Base-by-base conservation (phyloP, 2,113 vertebrate genomes). In the Damaliscus lunatus region DNA sequence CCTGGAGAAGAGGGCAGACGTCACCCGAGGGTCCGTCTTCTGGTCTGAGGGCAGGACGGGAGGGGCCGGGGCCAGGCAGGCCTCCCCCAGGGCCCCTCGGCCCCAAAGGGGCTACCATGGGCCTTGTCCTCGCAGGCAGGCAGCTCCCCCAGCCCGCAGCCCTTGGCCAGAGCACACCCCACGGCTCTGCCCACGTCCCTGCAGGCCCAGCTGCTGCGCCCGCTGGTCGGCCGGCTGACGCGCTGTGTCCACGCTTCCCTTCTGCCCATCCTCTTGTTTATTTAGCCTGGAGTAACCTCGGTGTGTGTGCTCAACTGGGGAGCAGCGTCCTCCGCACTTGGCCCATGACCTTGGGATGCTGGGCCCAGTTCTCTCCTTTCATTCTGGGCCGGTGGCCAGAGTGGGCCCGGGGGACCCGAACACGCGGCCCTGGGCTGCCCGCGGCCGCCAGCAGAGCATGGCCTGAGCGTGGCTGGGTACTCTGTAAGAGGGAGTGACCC, bases 181-280 rank as follows among this genome's bases (percentile, higher is more conserved):
- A n/a, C 4, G 62, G n/a, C 7, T 17, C 97, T 81, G 62, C 97
- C 53, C 90, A 77, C 0, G 1, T 59, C 82, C 48, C 3, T 1
- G 16, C 55, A n/a, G 74, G 84, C 55, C 93, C 85, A 83, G 80
- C 92, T 81, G 3, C 2, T 0, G 52, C 91, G 29, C 57, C 31
- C 48, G 94, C 97, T 95, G n/a, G 97, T 48, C 25, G 90, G 96
- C 96, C 94, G 33, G 97, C 67, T 67, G 95, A 40, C n/a, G 46
- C 1, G 9, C 62, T 0, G 84, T 9, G 67, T 43, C 3, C 71
- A 11, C 0, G 0, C 15, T 6, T 0, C 84, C 92, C 60, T 62
- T 43, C 60, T 71, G 46, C 85, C 25, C 0, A 3, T 3, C 43
- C 74, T 60, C 92, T 16, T 84, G 5, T 96, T 94, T 67, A 59